A percentile compares a stretch with the other conserved stretches of the same genome.
These are phyloP conservation scores for Nebria brevicollis DNA, from an alignment of 2,888 invertebrate species.

Conservation along the genomic window DNA sequence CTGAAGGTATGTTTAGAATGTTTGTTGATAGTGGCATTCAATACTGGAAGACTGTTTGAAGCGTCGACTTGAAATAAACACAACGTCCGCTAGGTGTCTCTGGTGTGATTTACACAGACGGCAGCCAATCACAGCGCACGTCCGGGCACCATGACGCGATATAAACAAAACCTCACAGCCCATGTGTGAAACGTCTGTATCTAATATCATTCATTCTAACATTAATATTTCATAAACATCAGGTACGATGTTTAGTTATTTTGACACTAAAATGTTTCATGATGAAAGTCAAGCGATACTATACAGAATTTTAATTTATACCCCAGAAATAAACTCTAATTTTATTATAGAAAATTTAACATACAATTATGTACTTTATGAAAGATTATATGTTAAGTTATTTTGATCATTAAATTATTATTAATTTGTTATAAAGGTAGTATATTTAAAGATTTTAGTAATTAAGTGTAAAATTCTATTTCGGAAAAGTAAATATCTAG, in stretches of 20 bases:
- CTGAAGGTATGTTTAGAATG: conserved; percentile 30
- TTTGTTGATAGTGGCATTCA: conserved; percentile 45
- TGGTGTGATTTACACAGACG: conserved; percentile 39
- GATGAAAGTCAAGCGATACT: not conserved
- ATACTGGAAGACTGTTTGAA: conserved; percentile 38
- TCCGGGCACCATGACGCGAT: conserved; percentile 13
- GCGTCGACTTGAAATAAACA: conserved; percentile 45
- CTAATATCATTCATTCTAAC: not conserved
- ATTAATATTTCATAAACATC: not conserved
- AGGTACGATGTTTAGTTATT: not conserved
- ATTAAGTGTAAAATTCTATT: too few relatives aligned
- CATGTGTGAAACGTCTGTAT: not conserved
- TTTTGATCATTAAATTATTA: too few relatives aligned
- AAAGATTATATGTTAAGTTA: too few relatives aligned
- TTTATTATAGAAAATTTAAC: too few relatives aligned
- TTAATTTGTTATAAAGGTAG: too few relatives aligned
- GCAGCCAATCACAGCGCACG: conserved; percentile 16
- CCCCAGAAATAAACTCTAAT: too few relatives aligned
- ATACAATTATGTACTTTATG: too few relatives aligned
- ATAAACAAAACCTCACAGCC: conserved; percentile 6
- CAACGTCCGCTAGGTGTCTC: conserved; percentile 47
- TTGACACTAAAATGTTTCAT: not conserved
- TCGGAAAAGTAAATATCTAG: too few relatives aligned
- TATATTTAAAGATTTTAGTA: too few relatives aligned
- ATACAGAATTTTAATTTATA: too few relatives aligned